Evolutionary conservation across 1,140 invertebrate species (phyloP).

Genomic region (Leguminivora glycinivorella): DNA sequence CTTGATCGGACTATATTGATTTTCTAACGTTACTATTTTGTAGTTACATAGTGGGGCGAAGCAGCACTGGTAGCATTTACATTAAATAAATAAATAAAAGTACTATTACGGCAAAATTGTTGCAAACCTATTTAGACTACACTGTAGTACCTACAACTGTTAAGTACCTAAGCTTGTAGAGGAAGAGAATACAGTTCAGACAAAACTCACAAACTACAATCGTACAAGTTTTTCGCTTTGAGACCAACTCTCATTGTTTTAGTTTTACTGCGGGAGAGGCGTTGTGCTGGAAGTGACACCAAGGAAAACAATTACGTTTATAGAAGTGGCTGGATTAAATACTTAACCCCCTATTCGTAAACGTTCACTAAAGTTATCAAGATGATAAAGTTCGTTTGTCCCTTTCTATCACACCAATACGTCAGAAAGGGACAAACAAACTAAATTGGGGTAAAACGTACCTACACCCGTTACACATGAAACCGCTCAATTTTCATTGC

Average conservation of each 20-base stretch:
- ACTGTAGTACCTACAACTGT: background rate
- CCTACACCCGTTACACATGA: too few relatives aligned
- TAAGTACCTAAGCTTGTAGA: conserved; percentile 26
- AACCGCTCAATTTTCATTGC: too few relatives aligned
- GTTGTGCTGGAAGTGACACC: conserved; percentile 26
- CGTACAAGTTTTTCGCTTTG: conserved; percentile 65
- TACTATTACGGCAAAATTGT: background rate
- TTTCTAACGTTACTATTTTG: too few relatives aligned
- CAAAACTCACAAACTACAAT: conserved; percentile 37
- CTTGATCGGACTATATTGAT: too few relatives aligned
- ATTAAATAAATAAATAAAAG: conserved; percentile 20
- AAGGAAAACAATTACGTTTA: background rate
- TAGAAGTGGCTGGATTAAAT: background rate
- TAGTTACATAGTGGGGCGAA: too few relatives aligned
- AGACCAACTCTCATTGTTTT: conserved; percentile 53
- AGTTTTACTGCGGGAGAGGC: conserved; percentile 39
- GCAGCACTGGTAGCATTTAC: too few relatives aligned
- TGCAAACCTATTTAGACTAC: conserved; percentile 1
- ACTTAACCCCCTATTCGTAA: too few relatives aligned
- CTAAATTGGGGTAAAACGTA: too few relatives aligned
- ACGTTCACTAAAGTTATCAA: too few relatives aligned
- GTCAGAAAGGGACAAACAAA: too few relatives aligned
- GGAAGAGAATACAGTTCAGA: conserved; percentile 23
- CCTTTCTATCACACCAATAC: too few relatives aligned
- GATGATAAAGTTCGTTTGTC: too few relatives aligned